phyloP scores from a whole-genome alignment of 2,888 invertebrate species.

The Mythimna ferrago region DNA sequence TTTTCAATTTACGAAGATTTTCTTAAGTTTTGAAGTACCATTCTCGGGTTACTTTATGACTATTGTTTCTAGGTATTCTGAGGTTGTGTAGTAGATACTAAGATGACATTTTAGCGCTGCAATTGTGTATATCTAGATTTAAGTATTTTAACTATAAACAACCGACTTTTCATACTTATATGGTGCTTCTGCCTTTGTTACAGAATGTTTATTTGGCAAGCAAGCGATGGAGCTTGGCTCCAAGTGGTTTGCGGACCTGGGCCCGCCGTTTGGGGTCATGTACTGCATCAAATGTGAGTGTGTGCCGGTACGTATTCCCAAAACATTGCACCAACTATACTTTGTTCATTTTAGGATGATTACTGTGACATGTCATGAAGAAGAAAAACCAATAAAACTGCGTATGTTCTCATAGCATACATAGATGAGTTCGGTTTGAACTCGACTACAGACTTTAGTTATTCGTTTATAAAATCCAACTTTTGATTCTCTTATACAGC shows the following conservation, averaged over 20 bases:
- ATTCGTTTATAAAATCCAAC: neutral
- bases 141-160: neutral
- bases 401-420: too few species aligned
- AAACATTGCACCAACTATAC: constrained; percentile 26
- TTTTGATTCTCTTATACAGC: neutral
- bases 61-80: too few species aligned
- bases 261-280: constrained; percentile 98
- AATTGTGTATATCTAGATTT: neutral
- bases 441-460: neutral
- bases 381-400: neutral
- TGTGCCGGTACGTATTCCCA: constrained; percentile 95
- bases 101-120: too few species aligned
- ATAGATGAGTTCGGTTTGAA: too few species aligned
- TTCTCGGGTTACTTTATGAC: neutral
- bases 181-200: constrained; percentile 81
- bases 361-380: neutral
- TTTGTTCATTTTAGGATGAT: constrained; percentile 17
- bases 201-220: constrained; percentile 98
- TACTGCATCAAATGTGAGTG: constrained; percentile 99
- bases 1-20: neutral
- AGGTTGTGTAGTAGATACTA: too few species aligned
- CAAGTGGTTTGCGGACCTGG: constrained; percentile 97
- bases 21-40: neutral
- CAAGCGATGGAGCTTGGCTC: constrained; percentile 96
- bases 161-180: constrained; percentile 1